A percentile compares a stretch with the other conserved stretches of the same genome.
These are phyloP conservation scores for Andrena fulva DNA, from an alignment of 2,888 invertebrate species.

Conservation along the genomic window DNA sequence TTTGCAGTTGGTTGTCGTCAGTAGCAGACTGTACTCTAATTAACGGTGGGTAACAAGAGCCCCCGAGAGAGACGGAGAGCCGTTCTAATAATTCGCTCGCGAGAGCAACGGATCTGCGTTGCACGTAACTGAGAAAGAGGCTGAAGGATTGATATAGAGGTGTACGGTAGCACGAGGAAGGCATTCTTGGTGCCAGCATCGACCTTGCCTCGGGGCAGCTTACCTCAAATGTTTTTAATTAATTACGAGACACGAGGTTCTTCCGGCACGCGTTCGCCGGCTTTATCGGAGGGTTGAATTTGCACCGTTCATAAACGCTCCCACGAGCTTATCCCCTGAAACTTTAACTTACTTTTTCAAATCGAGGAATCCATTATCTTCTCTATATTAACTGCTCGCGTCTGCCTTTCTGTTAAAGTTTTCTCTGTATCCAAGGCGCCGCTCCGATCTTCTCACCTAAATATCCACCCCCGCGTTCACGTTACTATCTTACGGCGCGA, in stretches of 20 bases:
- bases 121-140: slow-evolving; percentile 17
- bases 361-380: too few species aligned
- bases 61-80: slow-evolving; percentile 73
- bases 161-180: slow-evolving; percentile 2
- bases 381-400: too few species aligned
- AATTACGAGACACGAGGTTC: slow-evolving; percentile 39
- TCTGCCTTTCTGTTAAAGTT: too few species aligned
- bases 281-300: background rate
- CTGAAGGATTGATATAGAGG: slow-evolving; percentile 2
- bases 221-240: slow-evolving; percentile 65
- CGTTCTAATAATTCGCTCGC: slow-evolving; percentile 75
- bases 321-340: too few species aligned
- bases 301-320: too few species aligned
- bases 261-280: background rate
- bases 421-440: too few species aligned
- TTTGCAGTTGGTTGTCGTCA: slow-evolving; percentile 77
- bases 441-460: background rate
- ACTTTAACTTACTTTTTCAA: too few species aligned
- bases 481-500: slow-evolving; percentile 9
- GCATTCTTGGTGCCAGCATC: slow-evolving; percentile 37
- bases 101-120: slow-evolving; percentile 34
- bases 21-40: slow-evolving; percentile 80
- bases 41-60: slow-evolving; percentile 77
- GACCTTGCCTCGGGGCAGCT: slow-evolving; percentile 24
- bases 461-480: background rate